Conservation (phyloP, 2,888 invertebrate species). For the Euzophera pinguis region DNA sequence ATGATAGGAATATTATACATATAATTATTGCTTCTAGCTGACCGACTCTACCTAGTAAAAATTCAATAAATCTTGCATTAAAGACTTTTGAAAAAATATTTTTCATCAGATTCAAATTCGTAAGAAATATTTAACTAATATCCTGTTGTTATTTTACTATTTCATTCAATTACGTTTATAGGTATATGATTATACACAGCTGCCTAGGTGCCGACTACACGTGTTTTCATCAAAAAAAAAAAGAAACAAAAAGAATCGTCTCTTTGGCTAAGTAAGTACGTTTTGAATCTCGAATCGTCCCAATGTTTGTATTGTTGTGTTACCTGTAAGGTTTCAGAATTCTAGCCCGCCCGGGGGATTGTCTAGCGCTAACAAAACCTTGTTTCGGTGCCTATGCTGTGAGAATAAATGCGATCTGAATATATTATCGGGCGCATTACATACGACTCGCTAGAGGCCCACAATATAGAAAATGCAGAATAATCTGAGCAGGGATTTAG, state of each 20-base stretch:
- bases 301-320: not conserved
- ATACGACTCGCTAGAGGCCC: conserved; percentile 67
- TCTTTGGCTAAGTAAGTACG: not conserved
- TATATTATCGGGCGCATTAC: conserved; percentile 74
- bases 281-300: not conserved
- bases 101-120: no score
- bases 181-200: no score
- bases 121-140: no score
- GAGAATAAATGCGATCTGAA: conserved; percentile 72
- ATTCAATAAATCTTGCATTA: no score
- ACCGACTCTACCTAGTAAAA: no score
- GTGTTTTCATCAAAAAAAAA: not conserved
- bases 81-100: no score
- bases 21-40: no score
- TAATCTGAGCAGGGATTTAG: not conserved
- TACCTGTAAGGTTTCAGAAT: conserved; percentile 34
- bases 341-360: conserved; percentile 54
- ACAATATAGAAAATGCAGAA: conserved; percentile 19
- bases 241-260: not conserved
- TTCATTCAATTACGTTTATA: no score
- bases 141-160: no score
- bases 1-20: no score
- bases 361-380: conserved; percentile 63
- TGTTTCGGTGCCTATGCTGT: conserved; percentile 65
- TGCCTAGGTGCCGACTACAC: no score